phyloP scores from a whole-genome alignment of 2,797 vertebrate genomes.

The Gadopsis bispinosus region DNA sequence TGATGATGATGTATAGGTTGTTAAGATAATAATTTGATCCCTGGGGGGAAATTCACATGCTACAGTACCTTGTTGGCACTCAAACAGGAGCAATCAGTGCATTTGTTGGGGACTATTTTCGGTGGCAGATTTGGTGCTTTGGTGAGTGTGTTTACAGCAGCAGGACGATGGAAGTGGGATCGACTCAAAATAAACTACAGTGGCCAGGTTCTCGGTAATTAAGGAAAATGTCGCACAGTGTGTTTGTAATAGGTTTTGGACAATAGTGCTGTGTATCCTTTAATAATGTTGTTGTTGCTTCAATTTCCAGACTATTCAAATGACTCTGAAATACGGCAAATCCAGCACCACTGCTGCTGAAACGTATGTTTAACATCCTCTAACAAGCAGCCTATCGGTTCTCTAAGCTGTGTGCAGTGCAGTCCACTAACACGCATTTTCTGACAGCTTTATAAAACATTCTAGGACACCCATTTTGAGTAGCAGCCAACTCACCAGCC shows the following conservation, averaged over 20 bases:
- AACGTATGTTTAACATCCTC: neutral
- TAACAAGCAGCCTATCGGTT: neutral
- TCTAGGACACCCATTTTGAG: constrained; percentile 13
- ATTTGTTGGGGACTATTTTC: constrained; percentile 4
- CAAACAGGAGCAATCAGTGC: neutral
- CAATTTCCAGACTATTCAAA: constrained; percentile 7
- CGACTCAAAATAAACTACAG: neutral
- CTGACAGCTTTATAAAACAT: constrained; percentile 47
- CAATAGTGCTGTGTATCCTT: neutral
- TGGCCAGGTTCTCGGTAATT: neutral
- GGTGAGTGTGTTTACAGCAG: neutral
- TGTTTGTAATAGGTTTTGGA: neutral
- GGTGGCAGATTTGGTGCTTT: neutral
- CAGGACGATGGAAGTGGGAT: neutral
- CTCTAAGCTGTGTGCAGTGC: neutral
- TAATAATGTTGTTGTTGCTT: neutral
- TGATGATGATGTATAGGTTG: too few species aligned
- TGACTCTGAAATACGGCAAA: neutral
- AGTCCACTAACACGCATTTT: constrained; percentile 19
- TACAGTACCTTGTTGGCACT: too few species aligned
- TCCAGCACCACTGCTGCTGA: neutral
- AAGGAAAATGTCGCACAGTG: neutral
- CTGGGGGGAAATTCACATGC: too few species aligned
- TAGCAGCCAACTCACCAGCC: constrained; percentile 16
- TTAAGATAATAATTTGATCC: too few species aligned